Percentiles rank a stretch among this genome's conserved stretches.
These are phyloP conservation scores for Tursiops truncatus DNA, from an alignment of 2,113 vertebrate species.

Conservation along the genomic window DNA sequence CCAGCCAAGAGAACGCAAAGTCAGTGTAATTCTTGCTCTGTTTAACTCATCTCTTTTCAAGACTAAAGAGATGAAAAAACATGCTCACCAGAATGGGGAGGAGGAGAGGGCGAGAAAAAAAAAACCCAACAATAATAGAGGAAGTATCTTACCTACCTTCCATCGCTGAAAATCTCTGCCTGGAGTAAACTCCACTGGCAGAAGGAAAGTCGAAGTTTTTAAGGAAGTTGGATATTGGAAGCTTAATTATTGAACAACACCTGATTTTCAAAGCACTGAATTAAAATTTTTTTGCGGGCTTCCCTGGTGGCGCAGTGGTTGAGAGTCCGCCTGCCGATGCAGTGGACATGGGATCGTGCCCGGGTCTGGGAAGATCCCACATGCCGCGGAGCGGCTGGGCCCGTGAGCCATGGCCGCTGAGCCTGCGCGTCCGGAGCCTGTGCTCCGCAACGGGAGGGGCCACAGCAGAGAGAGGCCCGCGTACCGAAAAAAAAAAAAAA, in stretches of 20 bases:
- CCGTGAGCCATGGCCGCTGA: too few relatives aligned
- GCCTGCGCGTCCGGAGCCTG: too few relatives aligned
- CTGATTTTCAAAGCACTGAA: not conserved
- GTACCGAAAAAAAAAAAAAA: too few relatives aligned
- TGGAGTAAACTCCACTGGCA: fast-evolving
- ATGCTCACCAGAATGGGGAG: not conserved
- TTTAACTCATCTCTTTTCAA: not conserved
- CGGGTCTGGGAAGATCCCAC: too few relatives aligned
- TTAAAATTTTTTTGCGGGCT: not conserved
- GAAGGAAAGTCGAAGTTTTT: not conserved
- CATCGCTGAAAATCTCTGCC: not conserved
- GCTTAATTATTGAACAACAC: not conserved
- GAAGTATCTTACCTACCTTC: not conserved
- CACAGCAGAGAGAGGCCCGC: too few relatives aligned
- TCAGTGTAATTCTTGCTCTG: not conserved
- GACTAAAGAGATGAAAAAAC: not conserved
- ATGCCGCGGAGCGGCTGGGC: too few relatives aligned
- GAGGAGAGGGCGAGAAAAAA: not conserved
- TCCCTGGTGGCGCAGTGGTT: too few relatives aligned
- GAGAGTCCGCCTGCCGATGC: too few relatives aligned
- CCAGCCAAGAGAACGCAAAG: not conserved
- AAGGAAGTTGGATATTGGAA: not conserved
- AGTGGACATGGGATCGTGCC: too few relatives aligned
- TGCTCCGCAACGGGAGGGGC: too few relatives aligned
- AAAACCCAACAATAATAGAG: not conserved